A percentile compares a stretch with the other conserved stretches of the same genome.
phyloP scores from a whole-genome alignment of 1,140 invertebrate genomes.

The Apocrypta bakeri region DNA sequence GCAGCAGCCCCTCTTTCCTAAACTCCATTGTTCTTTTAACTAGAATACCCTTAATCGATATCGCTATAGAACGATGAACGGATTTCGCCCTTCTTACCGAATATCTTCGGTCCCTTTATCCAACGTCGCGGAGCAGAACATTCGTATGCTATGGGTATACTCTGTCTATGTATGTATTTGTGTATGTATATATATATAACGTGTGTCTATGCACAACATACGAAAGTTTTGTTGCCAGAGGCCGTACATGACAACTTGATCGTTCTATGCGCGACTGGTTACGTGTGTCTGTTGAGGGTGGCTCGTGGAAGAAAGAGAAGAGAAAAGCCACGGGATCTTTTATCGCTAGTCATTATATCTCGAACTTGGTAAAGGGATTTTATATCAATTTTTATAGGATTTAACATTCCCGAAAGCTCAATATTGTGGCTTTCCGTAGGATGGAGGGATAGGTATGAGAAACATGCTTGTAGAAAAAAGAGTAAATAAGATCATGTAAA shows the following conservation, averaged over 20 bases:
- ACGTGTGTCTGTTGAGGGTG: not conserved
- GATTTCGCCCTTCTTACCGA: not conserved
- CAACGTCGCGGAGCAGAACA: not conserved
- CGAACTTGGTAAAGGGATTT: conserved; percentile 32
- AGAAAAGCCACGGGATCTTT: conserved; percentile 27
- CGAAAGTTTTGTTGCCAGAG: conserved; percentile 20
- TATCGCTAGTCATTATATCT: conserved; percentile 33
- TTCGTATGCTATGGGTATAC: not conserved
- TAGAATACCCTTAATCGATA: conserved; percentile 25
- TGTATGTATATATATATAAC: not conserved
- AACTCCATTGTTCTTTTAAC: not conserved
- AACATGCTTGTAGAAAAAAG: not conserved
- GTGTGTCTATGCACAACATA: not conserved
- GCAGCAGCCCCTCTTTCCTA: not conserved
- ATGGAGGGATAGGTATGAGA: not conserved
- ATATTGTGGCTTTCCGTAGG: not conserved
- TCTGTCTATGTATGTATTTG: not conserved
- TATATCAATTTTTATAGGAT: conserved; percentile 46
- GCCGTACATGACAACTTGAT: not conserved
- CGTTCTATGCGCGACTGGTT: not conserved
- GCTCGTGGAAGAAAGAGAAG: not conserved
- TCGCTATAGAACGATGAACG: conserved; percentile 4
- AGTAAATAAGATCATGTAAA: not conserved
- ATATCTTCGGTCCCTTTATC: conserved; percentile 5
- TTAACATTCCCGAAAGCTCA: conserved; percentile 27